A percentile compares a stretch with the other conserved stretches of the same genome.
Evolutionary conservation across 2,113 vertebrate genomes (phyloP).

Genomic region (Danionella cerebrum): DNA sequence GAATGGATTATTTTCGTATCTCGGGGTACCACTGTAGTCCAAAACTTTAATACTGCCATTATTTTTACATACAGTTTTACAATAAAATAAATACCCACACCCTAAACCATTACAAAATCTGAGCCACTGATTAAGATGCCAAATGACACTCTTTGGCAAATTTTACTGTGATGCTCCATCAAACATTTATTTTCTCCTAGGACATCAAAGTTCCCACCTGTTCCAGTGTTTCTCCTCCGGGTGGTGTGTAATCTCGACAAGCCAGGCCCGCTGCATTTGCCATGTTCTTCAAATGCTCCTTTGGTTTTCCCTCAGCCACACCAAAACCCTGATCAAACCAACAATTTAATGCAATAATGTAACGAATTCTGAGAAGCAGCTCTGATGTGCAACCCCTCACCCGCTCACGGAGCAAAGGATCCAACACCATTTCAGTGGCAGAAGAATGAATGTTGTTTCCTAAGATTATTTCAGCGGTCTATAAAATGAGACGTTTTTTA

Average conservation of each 20-base stretch:
- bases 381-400: constrained; percentile 57
- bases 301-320: constrained; percentile 75
- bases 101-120: too few relatives aligned
- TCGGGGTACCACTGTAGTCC: too few relatives aligned
- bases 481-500: constrained; percentile 46
- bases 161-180: too few relatives aligned
- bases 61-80: too few relatives aligned
- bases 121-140: too few relatives aligned
- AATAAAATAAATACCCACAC: too few relatives aligned
- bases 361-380: neutral
- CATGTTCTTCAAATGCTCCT: constrained; percentile 82
- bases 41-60: too few relatives aligned
- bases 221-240: constrained; percentile 84
- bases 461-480: constrained; percentile 80
- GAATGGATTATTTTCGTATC: too few relatives aligned
- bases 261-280: constrained; percentile 80
- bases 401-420: constrained; percentile 82
- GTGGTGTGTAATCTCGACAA: constrained; percentile 77
- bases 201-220: constrained; percentile 65
- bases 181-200: neutral
- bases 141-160: too few relatives aligned
- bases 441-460: constrained; percentile 70
- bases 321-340: constrained; percentile 74
- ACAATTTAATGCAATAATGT: neutral
- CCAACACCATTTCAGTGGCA: constrained; percentile 67